Evolutionary conservation across 1,140 invertebrate species (phyloP).

Genomic region (Microplitis mediator): DNA sequence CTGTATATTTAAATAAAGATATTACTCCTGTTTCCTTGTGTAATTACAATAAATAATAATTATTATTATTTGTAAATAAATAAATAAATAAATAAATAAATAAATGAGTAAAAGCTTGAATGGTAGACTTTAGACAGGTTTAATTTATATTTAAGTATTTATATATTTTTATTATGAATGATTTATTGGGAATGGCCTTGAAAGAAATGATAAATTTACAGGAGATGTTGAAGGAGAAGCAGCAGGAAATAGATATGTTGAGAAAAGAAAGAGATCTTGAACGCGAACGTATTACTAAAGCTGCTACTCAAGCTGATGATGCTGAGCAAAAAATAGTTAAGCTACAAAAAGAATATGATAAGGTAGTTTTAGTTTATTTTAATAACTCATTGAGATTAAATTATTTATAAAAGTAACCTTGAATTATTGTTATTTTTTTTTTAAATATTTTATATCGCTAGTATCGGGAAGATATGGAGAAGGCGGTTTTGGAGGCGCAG

Average conservation of each 20-base stretch:
- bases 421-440: constrained; percentile 24
- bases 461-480: constrained; percentile 66
- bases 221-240: constrained; percentile 91
- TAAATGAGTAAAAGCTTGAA: too few relatives aligned
- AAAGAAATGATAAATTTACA: constrained; percentile 55
- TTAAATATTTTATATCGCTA: constrained; percentile 31
- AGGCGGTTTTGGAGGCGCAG: constrained; percentile 55
- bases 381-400: not conserved
- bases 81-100: too few relatives aligned
- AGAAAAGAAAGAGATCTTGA: constrained; percentile 89
- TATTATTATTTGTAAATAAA: too few relatives aligned
- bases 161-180: not conserved
- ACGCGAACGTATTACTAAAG: constrained; percentile 71
- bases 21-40: constrained; percentile 1
- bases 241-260: constrained; percentile 88
- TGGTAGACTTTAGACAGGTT: too few relatives aligned
- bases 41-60: not conserved
- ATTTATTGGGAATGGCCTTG: not conserved
- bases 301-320: constrained; percentile 74
- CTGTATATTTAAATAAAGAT: not conserved
- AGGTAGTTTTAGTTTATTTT: constrained; percentile 48
- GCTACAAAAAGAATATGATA: constrained; percentile 64
- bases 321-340: constrained; percentile 64
- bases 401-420: not conserved
- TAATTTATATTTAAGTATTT: too few relatives aligned